Base-by-base conservation (phyloP, 2,113 vertebrate genomes). In the Anarrhichthys ocellatus region DNA sequence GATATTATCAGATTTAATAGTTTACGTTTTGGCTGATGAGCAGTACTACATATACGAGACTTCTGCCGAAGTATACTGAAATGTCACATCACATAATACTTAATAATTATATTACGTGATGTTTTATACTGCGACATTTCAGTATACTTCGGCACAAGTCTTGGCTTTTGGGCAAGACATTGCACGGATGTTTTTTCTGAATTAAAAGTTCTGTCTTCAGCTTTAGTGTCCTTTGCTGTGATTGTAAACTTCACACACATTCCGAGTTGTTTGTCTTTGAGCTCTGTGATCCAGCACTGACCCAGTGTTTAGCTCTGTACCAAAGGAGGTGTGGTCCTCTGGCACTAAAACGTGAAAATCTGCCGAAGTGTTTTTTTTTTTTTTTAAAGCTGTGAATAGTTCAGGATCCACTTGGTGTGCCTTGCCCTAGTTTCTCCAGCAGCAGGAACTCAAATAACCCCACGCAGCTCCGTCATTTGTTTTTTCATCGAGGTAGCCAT, bases 391-490 rank as follows among this genome's bases (percentile, higher is more conserved):
- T 72, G 76, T 83, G 81, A 74, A 63, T 76, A 69, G 36, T 17
- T 15, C 38, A 54, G 80, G 50, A 82, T 54, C 88, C 64, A 56
- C 78, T 76, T 9, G 22, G 2, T 24, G 5, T 24, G 68, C 40
- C 62, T 0, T 87, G 76, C 50, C 65, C 82, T 44, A 66, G 76
- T 89, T 84, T 72, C 78, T 76, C 58, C 72, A 63, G 50, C 76
- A 63, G 75, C 74, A 63, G 83, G 78, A 88, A 85, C 90, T 90
- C 18, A 29, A 82, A 83, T 85, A 76, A 87, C 87, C 87, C 87
- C 83, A 80, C 20, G 9, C 0, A 4, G 58, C 77, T 81, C 76
- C 9, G 76, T 81, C 84, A 59, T 62, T 82, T 85, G 78, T 88
- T 86, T 86, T 81, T 83, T 70, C 86, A 76, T 34, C 0, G 80